Evolutionary conservation across 2,113 vertebrate species (phyloP), one percentile per base, ranked within the genome.

Genomic region (Dipodomys spectabilis): DNA sequence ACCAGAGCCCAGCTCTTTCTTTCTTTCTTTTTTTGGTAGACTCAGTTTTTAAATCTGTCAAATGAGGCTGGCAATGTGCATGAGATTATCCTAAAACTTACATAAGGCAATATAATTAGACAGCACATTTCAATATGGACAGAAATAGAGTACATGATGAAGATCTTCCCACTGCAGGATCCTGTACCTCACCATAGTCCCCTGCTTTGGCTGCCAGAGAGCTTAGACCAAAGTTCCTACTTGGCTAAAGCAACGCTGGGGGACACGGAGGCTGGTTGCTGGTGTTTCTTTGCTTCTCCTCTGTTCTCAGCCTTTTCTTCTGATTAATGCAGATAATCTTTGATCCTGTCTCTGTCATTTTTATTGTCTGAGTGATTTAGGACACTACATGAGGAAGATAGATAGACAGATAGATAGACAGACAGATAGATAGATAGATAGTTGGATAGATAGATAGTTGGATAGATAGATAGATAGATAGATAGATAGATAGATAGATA

Each of bases 301-400:
- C 73, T 22, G 16, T 53, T 19, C 44, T 75, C 91, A 71, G 67
- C 32, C 92, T 85, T 92, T 87, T 30, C 39, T 84, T 81, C 84
- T 89, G 64, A 71, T 8, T 78, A 81, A 32, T 81, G 62, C 53
- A 30, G 35, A 78, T 57, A 12, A 57, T 57, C 73, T 92, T 88
- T 74, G 39, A 87, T 88, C 49, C 49, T 32, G 28, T 82, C 22
- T 74, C 73, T 67, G 64, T 82, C n/a, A 82, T 69, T 73, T 68
- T 80, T 62, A 44, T 32, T 44, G 0, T 73, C 60, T 25, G 20
- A 71, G 27, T 88, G 32, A 85, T 77, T 82, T 93, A 32, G 60
- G 27, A 79, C 82, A 88, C 23, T 62, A 18, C 23, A 64, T n/a
- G 35, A 35, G 35, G 35, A 35, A 35, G 35, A 35, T 35, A 35